Base-by-base conservation (phyloP, 1,140 invertebrate genomes). In the Drosophila aff. region DNA sequence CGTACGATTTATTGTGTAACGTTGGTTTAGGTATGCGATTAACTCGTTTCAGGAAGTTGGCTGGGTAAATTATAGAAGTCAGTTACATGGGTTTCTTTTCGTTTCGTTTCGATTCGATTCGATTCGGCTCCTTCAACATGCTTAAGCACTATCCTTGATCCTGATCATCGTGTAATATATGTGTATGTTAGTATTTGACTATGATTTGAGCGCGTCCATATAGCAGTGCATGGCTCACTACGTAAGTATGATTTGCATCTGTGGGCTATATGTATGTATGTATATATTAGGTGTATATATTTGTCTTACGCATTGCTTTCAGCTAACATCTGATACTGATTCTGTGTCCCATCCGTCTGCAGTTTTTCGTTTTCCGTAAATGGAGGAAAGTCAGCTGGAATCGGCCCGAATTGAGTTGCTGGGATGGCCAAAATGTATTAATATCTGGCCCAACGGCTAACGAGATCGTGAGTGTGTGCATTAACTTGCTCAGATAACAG, bases 291-390 rank as follows among this genome's bases (percentile, higher is more conserved):
- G 44, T 81, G 41, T 69, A 75, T 65, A 61, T 69, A 57, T 75
- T 50, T 76, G 64, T 76, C 67, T 61, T 71, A 74, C 63, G 65
- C 44, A 53, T 66, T 79, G 81, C 81, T 89, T 83, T 81, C 77
- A 89, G 83, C 83, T 89, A 87, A 89, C 78, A 73, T 87, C 64
- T 86, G 59, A 76, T 85, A 85, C 81, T 85, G 82, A 60, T 83
- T 83, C 67, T 74, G 73, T 74, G 61, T 77, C 31, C 33, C 49
- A 40, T 69, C 11, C 31, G 21, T 46, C 52, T 16, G 10, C 18
- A 26, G 11, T 23, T 10, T 41, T 41, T 6, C 38, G 11, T 23
- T 10, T 41, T 41, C 10, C 38, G 11, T n/a, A 40, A 58, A 41
- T 40, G 16, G 26, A 41, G 21, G 4, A 58, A 28, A 53, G 21